Base-by-base conservation (phyloP, 2,888 invertebrate genomes). In the Oligia strigilis region DNA sequence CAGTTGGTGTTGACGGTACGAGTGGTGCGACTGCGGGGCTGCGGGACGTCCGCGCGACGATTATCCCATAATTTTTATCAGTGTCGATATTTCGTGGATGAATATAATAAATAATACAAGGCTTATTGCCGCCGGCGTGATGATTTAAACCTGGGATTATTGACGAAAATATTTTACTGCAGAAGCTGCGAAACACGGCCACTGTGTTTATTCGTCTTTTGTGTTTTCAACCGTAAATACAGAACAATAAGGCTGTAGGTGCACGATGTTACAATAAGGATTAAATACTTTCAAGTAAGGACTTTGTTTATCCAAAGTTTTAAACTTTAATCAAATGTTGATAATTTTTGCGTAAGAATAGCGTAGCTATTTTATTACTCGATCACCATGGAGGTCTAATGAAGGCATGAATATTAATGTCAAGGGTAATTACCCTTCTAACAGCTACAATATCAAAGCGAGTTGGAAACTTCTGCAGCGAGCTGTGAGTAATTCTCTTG, bases 71-170 rank as follows among this genome's bases (percentile, higher is more conserved):
- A 73, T 70, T 80, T 83, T 84, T 77, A 77, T 64, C 62, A 70
- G 43, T 70, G 72, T 58, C 70, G 62, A 81, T 87, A 80, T 75
- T 80, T 66, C 43, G 60, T 43, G 43, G 40, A 84, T 82, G 83
- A 72, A 83, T 29, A 29, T 29, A 29, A 29, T 29, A 29, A 29
- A 29, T 75, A 70, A 83, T 70, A 87, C 76, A 67, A 40, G 67
- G 71, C 75, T 74, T 83, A 78, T 75, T 84, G 81, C 52, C 62
- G 60, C 46, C 75, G 71, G 43, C 62, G 40, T 43, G 80, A 86
- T 62, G 75, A 80, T 75, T 80, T 87, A 88, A 87, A n/a, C 71
- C 69, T 40, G 4, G 75, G 84, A 81, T 86, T 83, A 81, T 69
- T 70, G 29, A 23, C 52, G 9, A 29, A 71, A 66, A 72, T 49